These are phyloP conservation scores for Ibidorhyncha struthersii DNA, from an alignment of 2,113 vertebrate species.

Conservation along the genomic window DNA sequence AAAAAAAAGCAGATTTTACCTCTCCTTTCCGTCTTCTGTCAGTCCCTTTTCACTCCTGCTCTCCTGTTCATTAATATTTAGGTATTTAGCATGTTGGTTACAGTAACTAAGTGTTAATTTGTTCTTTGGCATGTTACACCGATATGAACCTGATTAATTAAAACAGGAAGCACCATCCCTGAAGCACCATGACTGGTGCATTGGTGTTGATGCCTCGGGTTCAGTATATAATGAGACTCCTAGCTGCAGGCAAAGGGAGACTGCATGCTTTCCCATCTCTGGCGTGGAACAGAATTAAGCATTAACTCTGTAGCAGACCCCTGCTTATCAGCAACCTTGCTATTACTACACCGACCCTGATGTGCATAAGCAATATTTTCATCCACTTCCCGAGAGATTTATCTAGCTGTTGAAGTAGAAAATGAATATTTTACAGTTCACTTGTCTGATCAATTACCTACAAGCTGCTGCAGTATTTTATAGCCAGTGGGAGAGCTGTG, in stretches of 20 bases:
- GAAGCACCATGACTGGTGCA: conserved; percentile 52
- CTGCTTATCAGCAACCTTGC: conserved; percentile 89
- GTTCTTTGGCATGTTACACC: conserved; percentile 77
- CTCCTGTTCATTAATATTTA: conserved; percentile 62
- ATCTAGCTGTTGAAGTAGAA: conserved; percentile 99
- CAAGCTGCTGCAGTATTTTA: conserved; percentile 98
- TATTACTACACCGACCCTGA: conserved; percentile 86
- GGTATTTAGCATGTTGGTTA: conserved; percentile 70
- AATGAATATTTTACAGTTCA: conserved; percentile 99
- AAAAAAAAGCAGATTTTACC: background rate
- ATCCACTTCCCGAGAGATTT: conserved; percentile 96
- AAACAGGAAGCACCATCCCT: conserved; percentile 72
- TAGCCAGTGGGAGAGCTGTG: conserved; percentile 88
- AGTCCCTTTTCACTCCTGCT: background rate
- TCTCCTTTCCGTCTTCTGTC: background rate
- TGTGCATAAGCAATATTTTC: conserved; percentile 98
- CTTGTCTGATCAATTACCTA: conserved; percentile 99
- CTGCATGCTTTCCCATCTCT: conserved; percentile 68
- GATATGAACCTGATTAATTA: conserved; percentile 82
- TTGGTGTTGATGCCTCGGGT: conserved; percentile 80
- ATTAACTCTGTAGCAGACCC: conserved; percentile 81
- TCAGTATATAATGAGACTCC: conserved; percentile 81
- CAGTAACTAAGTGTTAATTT: conserved; percentile 80
- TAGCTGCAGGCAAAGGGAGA: conserved; percentile 81
- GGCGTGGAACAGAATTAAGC: conserved; percentile 75